phyloP scores from a whole-genome alignment of 1,140 invertebrate species.

The Parapsyche elsis region DNA sequence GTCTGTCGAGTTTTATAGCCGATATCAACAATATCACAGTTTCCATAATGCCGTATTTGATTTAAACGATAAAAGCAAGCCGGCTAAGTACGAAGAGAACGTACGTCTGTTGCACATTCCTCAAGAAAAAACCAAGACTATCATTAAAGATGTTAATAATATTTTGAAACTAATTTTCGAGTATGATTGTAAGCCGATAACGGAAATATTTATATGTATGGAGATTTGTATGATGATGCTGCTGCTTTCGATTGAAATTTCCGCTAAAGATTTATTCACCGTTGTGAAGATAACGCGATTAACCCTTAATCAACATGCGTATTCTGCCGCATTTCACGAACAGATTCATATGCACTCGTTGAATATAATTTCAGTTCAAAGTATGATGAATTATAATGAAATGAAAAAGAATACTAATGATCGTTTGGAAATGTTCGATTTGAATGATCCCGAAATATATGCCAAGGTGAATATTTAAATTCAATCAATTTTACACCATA shows the following conservation, averaged over 20 bases:
- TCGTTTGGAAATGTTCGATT: not conserved
- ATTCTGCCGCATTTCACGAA: not conserved
- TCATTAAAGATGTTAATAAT: not conserved
- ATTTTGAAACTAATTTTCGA: not conserved
- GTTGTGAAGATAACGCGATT: slow-evolving; percentile 22
- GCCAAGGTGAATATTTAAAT: not conserved
- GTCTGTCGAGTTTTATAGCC: slow-evolving; percentile 37
- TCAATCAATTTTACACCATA: too few species aligned
- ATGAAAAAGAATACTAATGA: not conserved
- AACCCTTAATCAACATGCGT: not conserved
- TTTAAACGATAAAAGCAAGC: not conserved
- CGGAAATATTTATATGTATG: not conserved
- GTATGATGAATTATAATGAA: slow-evolving; percentile 1
- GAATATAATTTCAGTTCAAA: slow-evolving; percentile 28
- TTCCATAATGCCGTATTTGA: not conserved
- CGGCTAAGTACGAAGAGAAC: not conserved
- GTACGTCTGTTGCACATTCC: not conserved
- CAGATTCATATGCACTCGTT: slow-evolving; percentile 7
- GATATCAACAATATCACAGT: slow-evolving; percentile 21
- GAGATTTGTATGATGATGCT: slow-evolving; percentile 18
- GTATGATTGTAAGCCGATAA: not conserved
- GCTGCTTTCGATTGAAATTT: slow-evolving; percentile 1
- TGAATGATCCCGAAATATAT: not conserved
- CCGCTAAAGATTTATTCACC: not conserved
- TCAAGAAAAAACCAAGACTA: not conserved